Evolutionary conservation across 2,888 invertebrate genomes (phyloP).

Genomic region (Cryptocephalus primarius): DNA sequence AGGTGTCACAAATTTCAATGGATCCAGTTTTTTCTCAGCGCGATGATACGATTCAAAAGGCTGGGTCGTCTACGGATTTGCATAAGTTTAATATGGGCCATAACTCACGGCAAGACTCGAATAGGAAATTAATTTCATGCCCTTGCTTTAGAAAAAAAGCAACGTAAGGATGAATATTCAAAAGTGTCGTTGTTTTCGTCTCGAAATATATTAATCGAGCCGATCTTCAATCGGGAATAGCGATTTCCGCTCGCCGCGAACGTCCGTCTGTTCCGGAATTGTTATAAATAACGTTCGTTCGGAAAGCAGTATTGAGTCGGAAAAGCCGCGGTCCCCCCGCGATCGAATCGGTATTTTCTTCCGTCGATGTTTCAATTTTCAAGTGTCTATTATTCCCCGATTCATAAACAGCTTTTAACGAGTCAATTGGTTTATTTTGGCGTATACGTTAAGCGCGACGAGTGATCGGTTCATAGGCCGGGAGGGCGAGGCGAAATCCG

Average conservation of each 20-base stretch:
- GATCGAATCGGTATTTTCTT: constrained; percentile 14
- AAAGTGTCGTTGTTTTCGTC: too few relatives aligned
- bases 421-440: constrained; percentile 29
- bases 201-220: too few relatives aligned
- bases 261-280: too few relatives aligned
- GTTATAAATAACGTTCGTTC: constrained; percentile 24
- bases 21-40: background rate
- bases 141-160: background rate
- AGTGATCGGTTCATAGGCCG: constrained; percentile 11
- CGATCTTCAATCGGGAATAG: too few relatives aligned
- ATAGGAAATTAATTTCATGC: background rate
- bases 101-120: background rate
- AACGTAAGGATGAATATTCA: too few relatives aligned
- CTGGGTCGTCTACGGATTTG: background rate
- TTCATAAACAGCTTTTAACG: constrained; percentile 32
- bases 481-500: too few relatives aligned
- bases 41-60: background rate
- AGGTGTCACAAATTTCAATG: too few relatives aligned
- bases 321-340: constrained; percentile 1
- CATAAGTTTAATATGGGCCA: background rate
- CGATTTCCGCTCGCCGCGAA: too few relatives aligned
- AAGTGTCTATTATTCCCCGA: constrained; percentile 26
- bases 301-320: constrained; percentile 6
- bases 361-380: constrained; percentile 31
- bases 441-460: constrained; percentile 11